Conservation (phyloP, 1,140 invertebrate genomes). For the Colletes latitarsis region DNA sequence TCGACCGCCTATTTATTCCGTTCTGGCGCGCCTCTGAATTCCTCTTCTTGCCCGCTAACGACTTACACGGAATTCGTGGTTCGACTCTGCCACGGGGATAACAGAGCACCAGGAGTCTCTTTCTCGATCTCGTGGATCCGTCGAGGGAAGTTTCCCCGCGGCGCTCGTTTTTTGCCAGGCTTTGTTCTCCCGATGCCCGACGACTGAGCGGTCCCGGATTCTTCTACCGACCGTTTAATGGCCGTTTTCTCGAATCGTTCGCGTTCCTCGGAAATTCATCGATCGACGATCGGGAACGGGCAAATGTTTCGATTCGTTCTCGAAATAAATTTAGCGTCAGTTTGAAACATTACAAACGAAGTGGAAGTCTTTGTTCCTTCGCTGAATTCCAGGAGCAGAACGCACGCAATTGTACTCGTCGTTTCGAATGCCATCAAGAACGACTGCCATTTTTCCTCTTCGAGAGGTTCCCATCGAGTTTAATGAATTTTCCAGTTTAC, state of each 20-base stretch:
- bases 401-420: not conserved
- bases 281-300: not conserved
- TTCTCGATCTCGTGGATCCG: conserved; percentile 1
- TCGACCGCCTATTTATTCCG: conserved; percentile 9
- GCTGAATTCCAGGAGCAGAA: not conserved
- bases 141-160: conserved; percentile 29
- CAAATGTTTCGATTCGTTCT: no score
- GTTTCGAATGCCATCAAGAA: not conserved
- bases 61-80: conserved; percentile 27
- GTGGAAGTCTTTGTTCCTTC: not conserved
- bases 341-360: no score
- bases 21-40: not conserved
- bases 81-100: no score
- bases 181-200: conserved; percentile 10
- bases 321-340: no score
- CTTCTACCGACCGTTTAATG: not conserved
- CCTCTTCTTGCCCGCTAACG: conserved; percentile 18
- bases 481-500: not conserved
- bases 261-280: conserved; percentile 24
- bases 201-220: not conserved
- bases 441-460: not conserved
- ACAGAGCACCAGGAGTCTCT: no score
- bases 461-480: not conserved
- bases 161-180: conserved; percentile 16
- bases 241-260: conserved; percentile 7